phyloP scores from a whole-genome alignment of 92 coral and sea anemone species.

The Micromussa lordhowensis region DNA sequence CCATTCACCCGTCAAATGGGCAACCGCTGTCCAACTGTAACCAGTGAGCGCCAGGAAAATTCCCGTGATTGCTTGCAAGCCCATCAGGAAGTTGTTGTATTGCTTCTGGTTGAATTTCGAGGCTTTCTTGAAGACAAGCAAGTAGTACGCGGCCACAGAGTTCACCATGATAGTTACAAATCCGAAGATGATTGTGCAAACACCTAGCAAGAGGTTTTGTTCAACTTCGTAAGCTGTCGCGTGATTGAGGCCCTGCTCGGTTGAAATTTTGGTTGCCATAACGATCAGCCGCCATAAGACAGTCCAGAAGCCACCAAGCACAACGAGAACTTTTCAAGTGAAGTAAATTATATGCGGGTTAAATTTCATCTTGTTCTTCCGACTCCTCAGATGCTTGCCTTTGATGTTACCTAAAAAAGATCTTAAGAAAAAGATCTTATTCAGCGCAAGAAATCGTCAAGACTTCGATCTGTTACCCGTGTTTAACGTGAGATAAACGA shows the following conservation, averaged over 20 bases:
- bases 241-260: neutral
- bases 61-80: conserved; percentile 47
- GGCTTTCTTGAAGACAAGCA: conserved; percentile 28
- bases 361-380: neutral
- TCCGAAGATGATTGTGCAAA: neutral
- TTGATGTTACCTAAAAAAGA: neutral
- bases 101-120: conserved; percentile 6
- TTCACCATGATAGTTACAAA: conserved; percentile 10
- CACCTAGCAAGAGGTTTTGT: conserved; percentile 22
- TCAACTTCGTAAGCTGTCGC: neutral
- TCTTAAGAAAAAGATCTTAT: neutral
- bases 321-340: neutral
- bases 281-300: neutral
- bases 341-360: neutral
- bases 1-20: conserved; percentile 43
- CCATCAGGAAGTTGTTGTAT: conserved; percentile 54
- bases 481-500: neutral
- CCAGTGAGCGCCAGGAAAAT: conserved; percentile 33
- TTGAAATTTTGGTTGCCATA: neutral
- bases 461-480: neutral
- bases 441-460: neutral
- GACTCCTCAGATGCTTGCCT: neutral
- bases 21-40: conserved; percentile 54
- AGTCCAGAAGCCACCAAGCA: neutral
- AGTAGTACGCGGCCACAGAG: conserved; percentile 29